Conservation (phyloP, 2,113 vertebrate genomes). For the Tinamus guttatus region DNA sequence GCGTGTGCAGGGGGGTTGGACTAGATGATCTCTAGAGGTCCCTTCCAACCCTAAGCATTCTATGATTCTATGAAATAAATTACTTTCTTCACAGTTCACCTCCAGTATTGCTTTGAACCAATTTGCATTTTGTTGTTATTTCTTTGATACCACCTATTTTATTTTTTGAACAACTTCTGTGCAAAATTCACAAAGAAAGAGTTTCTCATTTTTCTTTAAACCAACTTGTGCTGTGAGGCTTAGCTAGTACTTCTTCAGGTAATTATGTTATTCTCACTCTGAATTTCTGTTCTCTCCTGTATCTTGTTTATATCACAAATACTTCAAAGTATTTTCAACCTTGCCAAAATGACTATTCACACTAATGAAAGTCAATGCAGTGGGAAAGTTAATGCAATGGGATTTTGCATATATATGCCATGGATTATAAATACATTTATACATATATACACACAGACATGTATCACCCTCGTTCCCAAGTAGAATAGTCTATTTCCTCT, state of each 20-base stretch:
- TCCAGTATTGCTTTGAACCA: background rate
- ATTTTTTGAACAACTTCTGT: background rate
- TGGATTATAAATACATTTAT: background rate
- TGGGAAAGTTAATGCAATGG: too few species aligned
- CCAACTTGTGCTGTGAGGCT: background rate
- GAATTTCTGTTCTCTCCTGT: background rate
- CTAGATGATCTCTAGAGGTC: too few species aligned
- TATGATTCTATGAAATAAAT: too few species aligned
- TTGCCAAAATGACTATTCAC: background rate
- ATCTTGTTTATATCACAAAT: background rate
- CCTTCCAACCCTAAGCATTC: too few species aligned
- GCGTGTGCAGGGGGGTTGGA: too few species aligned
- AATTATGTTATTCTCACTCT: background rate
- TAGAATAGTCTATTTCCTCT: background rate
- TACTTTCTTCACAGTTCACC: background rate
- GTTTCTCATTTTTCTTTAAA: background rate
- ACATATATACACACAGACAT: background rate
- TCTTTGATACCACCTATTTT: background rate
- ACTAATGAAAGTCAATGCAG: background rate
- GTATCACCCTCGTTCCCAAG: background rate
- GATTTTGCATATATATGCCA: background rate
- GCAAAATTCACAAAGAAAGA: background rate
- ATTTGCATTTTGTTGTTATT: background rate
- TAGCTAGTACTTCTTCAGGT: background rate
- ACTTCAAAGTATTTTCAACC: background rate